Base-by-base conservation (phyloP, 2,888 invertebrate genomes). In the Muschampia plurimacula region DNA sequence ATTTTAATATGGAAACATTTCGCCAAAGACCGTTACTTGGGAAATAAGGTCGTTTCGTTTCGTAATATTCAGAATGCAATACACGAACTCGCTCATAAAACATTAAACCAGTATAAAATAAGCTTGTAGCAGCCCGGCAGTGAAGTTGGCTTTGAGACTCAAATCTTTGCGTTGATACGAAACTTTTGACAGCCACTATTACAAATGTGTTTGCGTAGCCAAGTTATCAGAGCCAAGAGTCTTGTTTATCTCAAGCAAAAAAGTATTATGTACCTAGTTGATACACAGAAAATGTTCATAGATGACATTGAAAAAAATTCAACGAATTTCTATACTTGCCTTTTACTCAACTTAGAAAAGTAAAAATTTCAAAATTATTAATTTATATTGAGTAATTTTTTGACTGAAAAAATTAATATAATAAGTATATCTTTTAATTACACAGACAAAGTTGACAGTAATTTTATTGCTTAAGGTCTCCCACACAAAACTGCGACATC, bases 191-290 rank as follows among this genome's bases (percentile, higher is more conserved):
- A 60, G n/a, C 36, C n/a, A 32, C 60, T 36, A 36, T 60, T 60
- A 60, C 60, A 60, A 60, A 60, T 60, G 60, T 60, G 60, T 60
- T 60, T 60, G 36, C 60, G 60, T 60, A 60, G 36, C 60, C 60
- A 32, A 36, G 60, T 36, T 13, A 3, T 13, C 36, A 6, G 12
- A 13, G 60, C 63, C 67, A 60, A 57, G 55, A 12, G 55, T 12
- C 28, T 28, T 57, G 28, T 55, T 55, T 55, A 10, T 22, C 55
- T 22, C 10, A 9, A 22, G 55, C 55, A 22, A 55, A 55, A 49
- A 9, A n/a, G n/a, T 49, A 49, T 41, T 10, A 41, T 10, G 9
- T 41, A 41, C 41, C 41, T 41, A 41, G 41, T 9, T 41, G 41
- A 41, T 41, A 41, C 10, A 10, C 9, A 41, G 9, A 41, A 2